phyloP scores from a whole-genome alignment of 2,113 vertebrate genomes.

The Nothoprocta perdicaria region DNA sequence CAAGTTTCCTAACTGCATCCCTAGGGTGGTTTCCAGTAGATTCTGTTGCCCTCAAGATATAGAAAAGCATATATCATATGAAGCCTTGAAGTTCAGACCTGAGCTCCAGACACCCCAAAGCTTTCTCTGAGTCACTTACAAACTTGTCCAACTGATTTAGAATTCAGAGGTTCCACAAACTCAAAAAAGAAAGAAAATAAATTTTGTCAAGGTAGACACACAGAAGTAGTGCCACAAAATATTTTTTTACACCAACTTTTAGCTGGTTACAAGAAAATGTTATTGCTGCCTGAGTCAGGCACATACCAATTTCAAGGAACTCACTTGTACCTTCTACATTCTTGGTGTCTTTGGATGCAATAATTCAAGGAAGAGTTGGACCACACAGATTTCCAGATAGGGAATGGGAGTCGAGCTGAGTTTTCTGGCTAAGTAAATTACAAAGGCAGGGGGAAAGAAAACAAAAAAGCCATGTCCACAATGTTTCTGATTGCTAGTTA shows the following conservation, averaged over 20 bases:
- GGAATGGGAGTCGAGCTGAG: slow-evolving; percentile 22
- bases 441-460: background rate
- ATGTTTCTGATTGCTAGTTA: slow-evolving; percentile 49
- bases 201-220: background rate
- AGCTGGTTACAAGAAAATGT: background rate
- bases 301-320: background rate
- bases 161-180: background rate
- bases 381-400: slow-evolving; percentile 68
- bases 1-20: background rate
- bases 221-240: background rate
- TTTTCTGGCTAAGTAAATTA: slow-evolving; percentile 68
- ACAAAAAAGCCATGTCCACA: background rate
- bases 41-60: background rate
- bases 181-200: background rate
- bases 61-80: background rate
- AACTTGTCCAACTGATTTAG: background rate
- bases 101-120: background rate
- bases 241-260: background rate
- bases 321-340: background rate
- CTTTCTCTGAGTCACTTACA: background rate
- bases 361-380: slow-evolving; percentile 1
- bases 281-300: background rate
- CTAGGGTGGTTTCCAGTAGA: background rate
- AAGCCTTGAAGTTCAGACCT: background rate
- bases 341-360: background rate